phyloP scores from a whole-genome alignment of 2,797 vertebrate species.

The Oryzias dopingdopingensis region DNA sequence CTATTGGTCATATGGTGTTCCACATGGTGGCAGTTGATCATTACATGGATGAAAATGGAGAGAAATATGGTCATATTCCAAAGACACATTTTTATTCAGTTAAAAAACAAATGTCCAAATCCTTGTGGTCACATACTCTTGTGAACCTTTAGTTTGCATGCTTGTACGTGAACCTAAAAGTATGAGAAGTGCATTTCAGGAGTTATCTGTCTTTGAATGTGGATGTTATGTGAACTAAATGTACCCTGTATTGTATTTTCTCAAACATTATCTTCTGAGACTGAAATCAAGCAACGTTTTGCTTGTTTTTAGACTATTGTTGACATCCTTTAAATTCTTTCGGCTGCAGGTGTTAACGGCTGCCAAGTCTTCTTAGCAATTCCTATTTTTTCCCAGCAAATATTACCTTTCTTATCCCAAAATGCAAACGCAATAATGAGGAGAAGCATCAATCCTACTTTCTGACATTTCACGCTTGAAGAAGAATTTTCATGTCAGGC shows the following conservation, averaged over 20 bases:
- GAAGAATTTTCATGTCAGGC: slow-evolving; percentile 74
- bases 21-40: too few species aligned
- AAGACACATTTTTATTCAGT: too few species aligned
- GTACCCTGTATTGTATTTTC: slow-evolving; percentile 2
- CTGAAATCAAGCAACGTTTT: neutral
- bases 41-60: too few species aligned
- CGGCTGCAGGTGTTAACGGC: slow-evolving; percentile 32
- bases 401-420: slow-evolving; percentile 72
- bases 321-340: slow-evolving; percentile 35
- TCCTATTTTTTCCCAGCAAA: slow-evolving; percentile 52
- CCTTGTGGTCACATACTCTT: too few species aligned
- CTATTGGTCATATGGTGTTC: too few species aligned
- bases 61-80: too few species aligned
- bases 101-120: too few species aligned
- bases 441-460: slow-evolving; percentile 76
- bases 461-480: slow-evolving; percentile 75
- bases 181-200: too few species aligned
- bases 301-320: slow-evolving; percentile 21
- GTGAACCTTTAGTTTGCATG: too few species aligned
- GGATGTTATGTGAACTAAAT: slow-evolving; percentile 3
- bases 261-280: slow-evolving; percentile 13
- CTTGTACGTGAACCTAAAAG: too few species aligned
- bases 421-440: slow-evolving; percentile 78
- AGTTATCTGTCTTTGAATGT: too few species aligned
- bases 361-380: slow-evolving; percentile 40